Evolutionary conservation across 2,797 vertebrate species (phyloP).

Genomic region (Acropternis orthonyx): DNA sequence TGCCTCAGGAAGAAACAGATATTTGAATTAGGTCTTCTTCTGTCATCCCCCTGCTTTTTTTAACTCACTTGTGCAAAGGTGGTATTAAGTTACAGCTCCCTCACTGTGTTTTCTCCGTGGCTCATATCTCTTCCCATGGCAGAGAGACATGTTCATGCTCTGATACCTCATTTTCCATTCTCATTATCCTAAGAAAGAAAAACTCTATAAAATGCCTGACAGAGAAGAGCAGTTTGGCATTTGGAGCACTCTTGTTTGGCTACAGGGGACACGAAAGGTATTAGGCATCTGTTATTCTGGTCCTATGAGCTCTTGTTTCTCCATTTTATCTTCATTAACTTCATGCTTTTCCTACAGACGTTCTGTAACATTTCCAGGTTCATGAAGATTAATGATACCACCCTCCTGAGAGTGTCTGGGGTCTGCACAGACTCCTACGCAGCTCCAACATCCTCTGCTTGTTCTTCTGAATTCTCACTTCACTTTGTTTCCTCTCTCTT

Average conservation of each 20-base stretch:
- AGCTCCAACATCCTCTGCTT: not conserved
- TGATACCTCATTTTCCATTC: not conserved
- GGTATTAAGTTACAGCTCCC: not conserved
- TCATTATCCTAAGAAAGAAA: not conserved
- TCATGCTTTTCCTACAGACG: not conserved
- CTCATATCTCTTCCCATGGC: not conserved
- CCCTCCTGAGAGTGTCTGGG: not conserved
- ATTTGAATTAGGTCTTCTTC: not conserved
- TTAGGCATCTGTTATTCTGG: not conserved
- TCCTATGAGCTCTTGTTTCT: not conserved
- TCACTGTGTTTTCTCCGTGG: not conserved
- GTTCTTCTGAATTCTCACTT: not conserved
- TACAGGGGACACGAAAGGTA: not conserved
- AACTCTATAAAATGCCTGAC: not conserved
- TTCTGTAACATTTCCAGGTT: constrained; percentile 18
- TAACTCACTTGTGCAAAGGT: not conserved
- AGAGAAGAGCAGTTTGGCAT: not conserved
- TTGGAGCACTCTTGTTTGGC: not conserved
- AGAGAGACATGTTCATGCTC: not conserved
- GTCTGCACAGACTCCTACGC: not conserved
- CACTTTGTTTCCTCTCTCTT: not conserved
- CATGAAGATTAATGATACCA: constrained; percentile 1
- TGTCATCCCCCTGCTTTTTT: not conserved
- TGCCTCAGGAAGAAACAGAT: not conserved
- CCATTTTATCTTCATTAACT: constrained; percentile 15